Evolutionary conservation across 2,888 invertebrate species (phyloP).

Genomic region (Lydus trimaculatus): DNA sequence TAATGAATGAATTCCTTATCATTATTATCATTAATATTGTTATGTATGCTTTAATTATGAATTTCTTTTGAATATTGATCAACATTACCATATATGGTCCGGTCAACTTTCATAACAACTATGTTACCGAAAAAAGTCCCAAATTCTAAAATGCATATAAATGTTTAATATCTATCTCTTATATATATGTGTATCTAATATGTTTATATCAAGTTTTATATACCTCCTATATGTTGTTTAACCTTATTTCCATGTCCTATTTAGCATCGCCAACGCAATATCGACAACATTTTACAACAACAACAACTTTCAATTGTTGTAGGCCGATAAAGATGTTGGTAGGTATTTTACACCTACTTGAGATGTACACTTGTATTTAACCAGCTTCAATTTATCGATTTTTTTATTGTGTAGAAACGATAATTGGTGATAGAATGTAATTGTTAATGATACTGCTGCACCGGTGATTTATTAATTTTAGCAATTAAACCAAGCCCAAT

Average conservation of each 20-base stretch:
- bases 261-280: constrained; percentile 39
- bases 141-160: neutral
- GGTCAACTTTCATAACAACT: neutral
- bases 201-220: neutral
- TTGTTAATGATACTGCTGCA: no score
- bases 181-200: neutral
- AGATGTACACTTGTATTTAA: constrained; percentile 19
- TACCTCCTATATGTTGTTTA: neutral
- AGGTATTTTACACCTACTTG: constrained; percentile 37
- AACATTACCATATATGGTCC: neutral
- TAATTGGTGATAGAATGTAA: no score
- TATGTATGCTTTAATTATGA: neutral
- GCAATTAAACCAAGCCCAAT: no score
- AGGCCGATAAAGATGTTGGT: constrained; percentile 30
- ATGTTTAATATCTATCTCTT: neutral
- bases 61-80: neutral
- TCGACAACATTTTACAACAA: constrained; percentile 23
- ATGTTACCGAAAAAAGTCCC: neutral
- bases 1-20: neutral
- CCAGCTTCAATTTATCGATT: no score
- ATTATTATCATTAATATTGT: neutral
- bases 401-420: no score
- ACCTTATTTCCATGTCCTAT: constrained; percentile 38
- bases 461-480: no score
- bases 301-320: constrained; percentile 40